Percentiles rank a stretch among this genome's conserved stretches.
These are phyloP conservation scores for Sinosuthora webbiana DNA, from an alignment of 2,113 vertebrate genomes.

Conservation along the genomic window DNA sequence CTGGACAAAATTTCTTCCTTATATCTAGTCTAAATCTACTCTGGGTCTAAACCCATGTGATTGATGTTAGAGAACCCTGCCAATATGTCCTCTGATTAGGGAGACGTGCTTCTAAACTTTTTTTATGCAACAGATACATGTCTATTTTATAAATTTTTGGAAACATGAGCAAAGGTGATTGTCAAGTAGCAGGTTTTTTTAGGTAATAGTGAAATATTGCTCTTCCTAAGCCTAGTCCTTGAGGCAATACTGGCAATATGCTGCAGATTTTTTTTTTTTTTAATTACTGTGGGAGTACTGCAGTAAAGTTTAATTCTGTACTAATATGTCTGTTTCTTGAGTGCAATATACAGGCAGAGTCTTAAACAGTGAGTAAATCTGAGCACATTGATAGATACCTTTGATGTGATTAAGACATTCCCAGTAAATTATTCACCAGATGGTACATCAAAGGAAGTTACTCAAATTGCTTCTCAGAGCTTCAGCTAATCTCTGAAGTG, in stretches of 20 bases:
- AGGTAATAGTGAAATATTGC: not conserved
- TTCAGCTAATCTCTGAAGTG: constrained; percentile 19
- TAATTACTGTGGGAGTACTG: not conserved
- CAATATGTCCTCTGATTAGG: not conserved
- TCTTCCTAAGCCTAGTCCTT: not conserved
- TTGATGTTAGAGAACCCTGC: not conserved
- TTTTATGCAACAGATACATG: not conserved
- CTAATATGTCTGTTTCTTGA: not conserved
- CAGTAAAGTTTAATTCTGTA: not conserved
- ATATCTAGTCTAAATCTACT: not conserved
- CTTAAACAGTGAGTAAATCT: not conserved
- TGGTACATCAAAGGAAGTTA: constrained; percentile 47
- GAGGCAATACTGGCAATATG: not conserved
- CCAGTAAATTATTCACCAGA: constrained; percentile 52
- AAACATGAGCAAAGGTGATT: not conserved
- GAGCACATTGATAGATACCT: not conserved
- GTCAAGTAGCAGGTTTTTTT: not conserved
- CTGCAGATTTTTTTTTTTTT: not conserved
- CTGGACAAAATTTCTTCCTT: not conserved
- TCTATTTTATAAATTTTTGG: not conserved
- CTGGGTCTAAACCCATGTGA: not conserved
- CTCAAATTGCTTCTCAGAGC: constrained; percentile 30
- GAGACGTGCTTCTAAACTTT: not conserved
- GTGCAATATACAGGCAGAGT: not conserved
- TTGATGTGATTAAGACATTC: constrained; percentile 56